phyloP scores from a whole-genome alignment of 2,888 invertebrate species.

The Napeogenes inachia region DNA sequence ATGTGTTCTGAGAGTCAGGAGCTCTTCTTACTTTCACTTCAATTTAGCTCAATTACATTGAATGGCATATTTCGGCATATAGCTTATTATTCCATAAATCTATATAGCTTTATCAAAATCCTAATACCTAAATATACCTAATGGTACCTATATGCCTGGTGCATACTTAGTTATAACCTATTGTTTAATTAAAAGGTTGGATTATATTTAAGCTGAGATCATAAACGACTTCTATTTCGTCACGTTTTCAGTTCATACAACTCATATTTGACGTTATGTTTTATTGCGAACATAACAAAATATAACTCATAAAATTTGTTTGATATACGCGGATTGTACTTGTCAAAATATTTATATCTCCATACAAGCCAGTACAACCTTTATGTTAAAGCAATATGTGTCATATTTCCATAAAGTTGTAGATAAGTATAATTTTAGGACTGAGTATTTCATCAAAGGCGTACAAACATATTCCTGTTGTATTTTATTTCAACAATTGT shows the following conservation, averaged over 20 bases:
- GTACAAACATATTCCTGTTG: too few species aligned
- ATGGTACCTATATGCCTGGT: too few species aligned
- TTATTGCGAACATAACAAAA: slow-evolving; percentile 7
- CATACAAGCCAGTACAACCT: background rate
- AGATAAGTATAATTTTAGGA: background rate
- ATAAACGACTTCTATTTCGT: background rate
- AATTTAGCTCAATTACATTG: background rate
- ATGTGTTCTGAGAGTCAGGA: background rate
- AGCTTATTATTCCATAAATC: background rate
- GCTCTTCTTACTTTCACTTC: background rate
- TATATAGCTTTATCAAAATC: too few species aligned
- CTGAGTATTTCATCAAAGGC: too few species aligned
- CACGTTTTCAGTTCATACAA: background rate
- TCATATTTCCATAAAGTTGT: background rate
- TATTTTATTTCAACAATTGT: too few species aligned
- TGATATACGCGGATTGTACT: slow-evolving; percentile 21
- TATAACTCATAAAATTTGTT: slow-evolving; percentile 24
- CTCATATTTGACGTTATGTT: background rate
- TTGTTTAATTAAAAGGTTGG: too few species aligned
- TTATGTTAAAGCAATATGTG: background rate
- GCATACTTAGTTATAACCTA: too few species aligned
- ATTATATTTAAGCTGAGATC: background rate
- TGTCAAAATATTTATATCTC: slow-evolving; percentile 11
- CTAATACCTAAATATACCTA: too few species aligned
- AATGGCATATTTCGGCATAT: background rate